Conservation (phyloP, 1,140 invertebrate genomes). For the Euwallacea similis region DNA sequence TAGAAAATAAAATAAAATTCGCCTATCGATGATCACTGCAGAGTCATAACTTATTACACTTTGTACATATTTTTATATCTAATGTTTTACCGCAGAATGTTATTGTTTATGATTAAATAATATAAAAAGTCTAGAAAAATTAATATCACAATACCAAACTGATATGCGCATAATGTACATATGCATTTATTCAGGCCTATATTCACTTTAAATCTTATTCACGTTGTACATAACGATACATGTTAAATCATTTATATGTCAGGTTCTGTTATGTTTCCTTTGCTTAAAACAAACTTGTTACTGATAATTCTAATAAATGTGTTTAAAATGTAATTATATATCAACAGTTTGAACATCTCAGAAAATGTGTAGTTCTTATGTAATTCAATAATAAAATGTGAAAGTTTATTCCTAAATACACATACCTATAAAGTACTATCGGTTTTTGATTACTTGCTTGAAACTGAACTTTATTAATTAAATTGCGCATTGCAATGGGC, state of each 20-base stretch:
- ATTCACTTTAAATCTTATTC: slow-evolving; percentile 12
- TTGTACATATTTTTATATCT: too few relatives aligned
- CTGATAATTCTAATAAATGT: slow-evolving; percentile 35
- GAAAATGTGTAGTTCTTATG: slow-evolving; percentile 35
- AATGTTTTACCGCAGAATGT: too few relatives aligned
- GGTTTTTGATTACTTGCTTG: slow-evolving; percentile 13
- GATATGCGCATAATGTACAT: too few relatives aligned
- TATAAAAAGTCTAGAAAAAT: too few relatives aligned
- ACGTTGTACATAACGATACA: slow-evolving; percentile 17
- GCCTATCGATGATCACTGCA: too few relatives aligned
- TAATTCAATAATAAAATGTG: slow-evolving; percentile 35
- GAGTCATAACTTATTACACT: too few relatives aligned
- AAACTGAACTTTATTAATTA: background rate
- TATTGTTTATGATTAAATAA: too few relatives aligned
- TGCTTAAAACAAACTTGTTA: slow-evolving; percentile 20
- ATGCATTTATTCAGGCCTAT: slow-evolving; percentile 11
- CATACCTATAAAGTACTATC: slow-evolving; percentile 10
- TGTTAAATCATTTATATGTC: slow-evolving; percentile 15
- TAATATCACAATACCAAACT: too few relatives aligned
- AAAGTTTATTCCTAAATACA: slow-evolving; percentile 37
- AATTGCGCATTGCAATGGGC: background rate
- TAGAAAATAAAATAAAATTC: too few relatives aligned
- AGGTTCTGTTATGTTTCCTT: slow-evolving; percentile 30
- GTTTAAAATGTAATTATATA: slow-evolving; percentile 38
- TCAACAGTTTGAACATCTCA: slow-evolving; percentile 32